These are phyloP conservation scores for Talpa occidentalis DNA, from an alignment of 2,113 vertebrate species.

Conservation along the genomic window DNA sequence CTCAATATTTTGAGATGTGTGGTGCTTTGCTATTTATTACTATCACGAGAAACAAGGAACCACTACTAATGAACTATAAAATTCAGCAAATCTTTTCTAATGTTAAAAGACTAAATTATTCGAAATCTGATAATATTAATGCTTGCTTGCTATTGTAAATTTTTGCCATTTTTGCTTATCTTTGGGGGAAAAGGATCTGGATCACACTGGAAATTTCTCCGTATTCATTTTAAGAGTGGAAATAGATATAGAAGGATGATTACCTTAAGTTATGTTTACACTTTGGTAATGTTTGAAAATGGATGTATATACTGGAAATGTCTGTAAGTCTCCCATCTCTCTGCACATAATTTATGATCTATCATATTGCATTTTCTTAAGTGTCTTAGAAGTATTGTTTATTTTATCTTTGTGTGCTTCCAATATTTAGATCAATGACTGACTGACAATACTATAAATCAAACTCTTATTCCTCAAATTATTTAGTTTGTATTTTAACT, in stretches of 20 bases:
- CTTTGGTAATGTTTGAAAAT: slow-evolving; percentile 74
- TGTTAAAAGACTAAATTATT: slow-evolving; percentile 47
- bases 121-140: slow-evolving; percentile 25
- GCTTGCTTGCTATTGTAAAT: slow-evolving; percentile 57
- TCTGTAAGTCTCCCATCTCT: slow-evolving; percentile 60
- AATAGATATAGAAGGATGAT: slow-evolving; percentile 35
- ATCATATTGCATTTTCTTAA: slow-evolving; percentile 74
- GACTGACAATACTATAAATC: slow-evolving; percentile 59
- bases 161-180: slow-evolving; percentile 59
- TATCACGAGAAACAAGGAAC: slow-evolving; percentile 40
- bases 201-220: slow-evolving; percentile 83
- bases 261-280: slow-evolving; percentile 83
- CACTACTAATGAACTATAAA: slow-evolving; percentile 30
- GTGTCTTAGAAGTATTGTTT: slow-evolving; percentile 70
- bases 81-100: slow-evolving; percentile 40
- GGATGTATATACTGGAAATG: slow-evolving; percentile 80
- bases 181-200: slow-evolving; percentile 62
- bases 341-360: slow-evolving; percentile 74
- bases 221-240: slow-evolving; percentile 66
- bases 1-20: slow-evolving; percentile 22
- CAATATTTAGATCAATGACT: slow-evolving; percentile 69
- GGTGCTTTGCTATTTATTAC: slow-evolving; percentile 57
- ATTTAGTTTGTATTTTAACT: slow-evolving; percentile 28
- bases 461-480: slow-evolving; percentile 34
- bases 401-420: slow-evolving; percentile 71